Evolutionary conservation across 2,113 vertebrate species (phyloP).

Genomic region (Labeo catla): DNA sequence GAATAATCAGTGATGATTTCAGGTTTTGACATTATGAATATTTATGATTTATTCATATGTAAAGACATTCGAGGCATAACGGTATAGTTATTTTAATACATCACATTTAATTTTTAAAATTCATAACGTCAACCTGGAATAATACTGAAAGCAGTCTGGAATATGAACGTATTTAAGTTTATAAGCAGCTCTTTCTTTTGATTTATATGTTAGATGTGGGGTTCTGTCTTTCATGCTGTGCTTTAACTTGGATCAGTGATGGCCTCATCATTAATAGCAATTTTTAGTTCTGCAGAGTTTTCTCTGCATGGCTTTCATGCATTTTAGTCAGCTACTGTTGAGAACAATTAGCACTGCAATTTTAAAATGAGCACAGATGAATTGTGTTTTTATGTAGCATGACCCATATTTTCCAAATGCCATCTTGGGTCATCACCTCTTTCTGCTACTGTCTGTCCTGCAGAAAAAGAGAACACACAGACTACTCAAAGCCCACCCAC

Average conservation of each 20-base stretch:
- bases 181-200: background rate
- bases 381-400: background rate
- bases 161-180: background rate
- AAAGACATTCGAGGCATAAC: background rate
- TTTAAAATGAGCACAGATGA: background rate
- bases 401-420: background rate
- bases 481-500: slow-evolving; percentile 5
- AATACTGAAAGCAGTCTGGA: too few species aligned
- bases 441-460: background rate
- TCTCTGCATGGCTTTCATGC: background rate
- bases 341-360: background rate
- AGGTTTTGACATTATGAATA: background rate
- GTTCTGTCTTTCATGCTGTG: background rate
- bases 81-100: background rate
- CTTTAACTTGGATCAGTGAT: background rate
- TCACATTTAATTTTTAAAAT: background rate
- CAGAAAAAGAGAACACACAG: slow-evolving; percentile 70
- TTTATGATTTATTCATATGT: background rate
- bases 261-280: background rate
- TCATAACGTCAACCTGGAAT: background rate
- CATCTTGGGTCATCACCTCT: slow-evolving; percentile 6
- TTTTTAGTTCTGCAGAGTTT: background rate
- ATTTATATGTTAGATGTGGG: background rate
- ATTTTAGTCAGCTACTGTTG: background rate
- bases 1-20: background rate